phyloP scores from a whole-genome alignment of 2,888 invertebrate genomes.

The Nineta flava region DNA sequence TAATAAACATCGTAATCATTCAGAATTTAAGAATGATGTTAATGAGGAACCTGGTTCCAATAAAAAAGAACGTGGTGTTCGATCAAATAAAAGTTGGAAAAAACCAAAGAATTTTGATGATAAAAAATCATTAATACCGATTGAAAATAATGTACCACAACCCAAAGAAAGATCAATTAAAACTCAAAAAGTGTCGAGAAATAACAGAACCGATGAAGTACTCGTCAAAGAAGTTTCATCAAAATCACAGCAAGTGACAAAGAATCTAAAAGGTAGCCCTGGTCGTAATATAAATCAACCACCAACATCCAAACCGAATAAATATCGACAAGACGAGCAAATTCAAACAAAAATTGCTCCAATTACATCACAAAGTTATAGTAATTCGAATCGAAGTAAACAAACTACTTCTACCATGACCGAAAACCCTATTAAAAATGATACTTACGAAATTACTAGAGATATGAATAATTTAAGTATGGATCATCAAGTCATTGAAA shows the following conservation, averaged over 20 bases:
- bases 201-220: background rate
- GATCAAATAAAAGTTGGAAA: background rate
- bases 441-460: conserved; percentile 19
- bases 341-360: conserved; percentile 5
- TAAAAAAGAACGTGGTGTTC: background rate
- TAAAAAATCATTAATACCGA: background rate
- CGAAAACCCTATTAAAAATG: conserved; percentile 24
- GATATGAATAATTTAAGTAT: conserved; percentile 21
- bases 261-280: background rate
- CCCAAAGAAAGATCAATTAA: background rate
- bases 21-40: background rate
- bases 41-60: background rate
- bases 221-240: background rate
- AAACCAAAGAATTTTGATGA: background rate
- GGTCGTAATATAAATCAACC: background rate
- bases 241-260: background rate
- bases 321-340: background rate
- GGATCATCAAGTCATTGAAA: conserved; percentile 17
- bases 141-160: background rate
- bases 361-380: conserved; percentile 23
- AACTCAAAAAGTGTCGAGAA: background rate
- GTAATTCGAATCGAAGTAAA: conserved; percentile 25
- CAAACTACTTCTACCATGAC: conserved; percentile 15
- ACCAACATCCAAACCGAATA: background rate
- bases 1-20: background rate